Percentiles rank a stretch among this genome's conserved stretches.
phyloP scores from a whole-genome alignment of 2,113 vertebrate genomes.

The Boulengeromyrus knoepffleri region DNA sequence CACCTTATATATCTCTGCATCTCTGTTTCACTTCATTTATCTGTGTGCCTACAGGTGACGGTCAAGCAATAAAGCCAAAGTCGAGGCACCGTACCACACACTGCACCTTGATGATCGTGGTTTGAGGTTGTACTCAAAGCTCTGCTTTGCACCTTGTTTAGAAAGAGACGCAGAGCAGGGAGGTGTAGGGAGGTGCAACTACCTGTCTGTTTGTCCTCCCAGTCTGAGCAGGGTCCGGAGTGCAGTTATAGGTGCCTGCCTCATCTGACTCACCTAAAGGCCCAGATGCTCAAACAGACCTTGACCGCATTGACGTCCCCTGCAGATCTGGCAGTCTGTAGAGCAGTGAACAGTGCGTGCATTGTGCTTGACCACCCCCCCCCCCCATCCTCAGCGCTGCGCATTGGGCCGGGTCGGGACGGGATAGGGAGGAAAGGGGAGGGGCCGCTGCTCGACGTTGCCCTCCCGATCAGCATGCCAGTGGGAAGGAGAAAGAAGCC shows the following conservation, averaged over 20 bases:
- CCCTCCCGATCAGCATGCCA: conserved; percentile 37
- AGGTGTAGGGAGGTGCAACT: background rate
- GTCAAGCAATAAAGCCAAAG: background rate
- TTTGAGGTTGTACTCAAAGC: background rate
- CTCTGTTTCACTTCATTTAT: background rate
- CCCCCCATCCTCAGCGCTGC: background rate
- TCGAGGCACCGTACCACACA: background rate
- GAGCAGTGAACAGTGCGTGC: conserved; percentile 36
- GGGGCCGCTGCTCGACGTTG: conserved; percentile 9
- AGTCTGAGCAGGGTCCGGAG: background rate
- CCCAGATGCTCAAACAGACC: background rate
- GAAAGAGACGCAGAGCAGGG: background rate
- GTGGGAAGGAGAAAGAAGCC: background rate
- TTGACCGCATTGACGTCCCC: background rate
- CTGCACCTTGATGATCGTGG: background rate
- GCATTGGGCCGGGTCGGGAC: conserved; percentile 11
- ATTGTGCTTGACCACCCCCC: conserved; percentile 33
- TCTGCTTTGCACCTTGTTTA: background rate
- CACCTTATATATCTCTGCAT: background rate
- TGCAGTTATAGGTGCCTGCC: background rate
- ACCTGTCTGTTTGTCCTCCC: background rate
- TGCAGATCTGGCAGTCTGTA: background rate
- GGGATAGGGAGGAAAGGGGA: conserved; percentile 2
- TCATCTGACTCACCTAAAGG: background rate
- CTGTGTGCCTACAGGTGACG: background rate